phyloP scores from a whole-genome alignment of 2,113 vertebrate species.

The Microcebus tavaratra region DNA sequence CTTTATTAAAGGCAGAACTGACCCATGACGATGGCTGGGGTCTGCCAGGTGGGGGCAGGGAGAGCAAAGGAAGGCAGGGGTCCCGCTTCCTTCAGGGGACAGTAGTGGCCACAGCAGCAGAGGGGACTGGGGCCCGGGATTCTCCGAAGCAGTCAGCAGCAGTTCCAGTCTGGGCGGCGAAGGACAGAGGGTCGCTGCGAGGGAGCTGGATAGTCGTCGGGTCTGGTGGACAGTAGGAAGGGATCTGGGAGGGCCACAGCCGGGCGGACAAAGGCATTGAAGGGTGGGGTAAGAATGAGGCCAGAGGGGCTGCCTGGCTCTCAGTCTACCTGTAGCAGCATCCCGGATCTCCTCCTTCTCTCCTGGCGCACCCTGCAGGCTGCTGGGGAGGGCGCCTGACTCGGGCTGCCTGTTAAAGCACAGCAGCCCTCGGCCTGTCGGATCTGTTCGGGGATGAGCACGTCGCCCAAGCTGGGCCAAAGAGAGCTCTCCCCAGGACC shows the following conservation, averaged over 20 bases:
- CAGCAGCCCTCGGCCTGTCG: background rate
- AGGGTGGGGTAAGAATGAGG: background rate
- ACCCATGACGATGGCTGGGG: background rate
- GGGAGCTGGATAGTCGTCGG: background rate
- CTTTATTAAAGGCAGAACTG: background rate
- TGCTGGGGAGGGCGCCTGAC: background rate
- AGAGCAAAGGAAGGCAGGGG: background rate
- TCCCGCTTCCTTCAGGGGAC: background rate
- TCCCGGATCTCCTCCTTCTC: background rate
- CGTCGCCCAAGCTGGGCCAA: background rate
- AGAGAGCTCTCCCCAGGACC: background rate
- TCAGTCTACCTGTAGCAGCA: rapidly evolving
- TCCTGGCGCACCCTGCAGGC: background rate
- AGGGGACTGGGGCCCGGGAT: background rate
- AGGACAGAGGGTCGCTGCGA: rapidly evolving
- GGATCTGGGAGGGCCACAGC: background rate
- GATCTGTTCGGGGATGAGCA: background rate
- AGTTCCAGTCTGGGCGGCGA: background rate
- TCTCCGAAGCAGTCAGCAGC: background rate
- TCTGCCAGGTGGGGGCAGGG: rapidly evolving
- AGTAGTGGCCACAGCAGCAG: background rate
- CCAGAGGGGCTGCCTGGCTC: no score
- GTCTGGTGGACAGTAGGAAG: background rate
- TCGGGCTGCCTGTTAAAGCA: background rate
- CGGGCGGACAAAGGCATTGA: background rate